A percentile compares a stretch with the other conserved stretches of the same genome.
Evolutionary conservation across 2,113 vertebrate genomes (phyloP).

Genomic region (Halcyon senegalensis): DNA sequence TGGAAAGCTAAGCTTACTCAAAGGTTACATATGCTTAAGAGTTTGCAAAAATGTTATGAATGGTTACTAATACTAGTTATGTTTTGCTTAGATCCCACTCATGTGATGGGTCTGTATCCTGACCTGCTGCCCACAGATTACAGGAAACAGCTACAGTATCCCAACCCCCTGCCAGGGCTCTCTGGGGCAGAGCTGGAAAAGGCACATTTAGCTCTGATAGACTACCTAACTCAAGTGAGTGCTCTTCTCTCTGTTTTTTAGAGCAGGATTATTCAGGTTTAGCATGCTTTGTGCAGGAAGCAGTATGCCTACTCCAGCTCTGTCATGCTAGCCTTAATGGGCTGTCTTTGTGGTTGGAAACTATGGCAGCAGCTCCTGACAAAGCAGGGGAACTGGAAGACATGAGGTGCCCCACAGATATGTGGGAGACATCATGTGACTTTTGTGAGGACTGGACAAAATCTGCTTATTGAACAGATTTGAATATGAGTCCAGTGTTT

Average conservation of each 20-base stretch:
- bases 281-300: neutral
- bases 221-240: conserved; percentile 95
- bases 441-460: neutral
- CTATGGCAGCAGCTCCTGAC: neutral
- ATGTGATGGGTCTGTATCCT: conserved; percentile 97
- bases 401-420: rapidly evolving
- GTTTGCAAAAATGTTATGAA: neutral
- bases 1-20: neutral
- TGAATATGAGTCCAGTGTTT: neutral
- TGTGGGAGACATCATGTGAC: neutral
- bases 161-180: conserved; percentile 89
- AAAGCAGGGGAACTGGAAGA: neutral
- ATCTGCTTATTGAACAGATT: neutral
- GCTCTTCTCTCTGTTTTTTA: neutral
- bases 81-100: conserved; percentile 88
- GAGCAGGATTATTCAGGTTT: neutral
- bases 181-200: conserved; percentile 94
- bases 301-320: neutral
- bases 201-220: conserved; percentile 95
- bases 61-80: conserved; percentile 28
- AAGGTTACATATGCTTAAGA: neutral
- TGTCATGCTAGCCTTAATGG: neutral
- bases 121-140: conserved; percentile 95
- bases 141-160: conserved; percentile 96
- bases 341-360: neutral